Base-by-base conservation (phyloP, 2,113 vertebrate genomes). In the Sylvia atricapilla region DNA sequence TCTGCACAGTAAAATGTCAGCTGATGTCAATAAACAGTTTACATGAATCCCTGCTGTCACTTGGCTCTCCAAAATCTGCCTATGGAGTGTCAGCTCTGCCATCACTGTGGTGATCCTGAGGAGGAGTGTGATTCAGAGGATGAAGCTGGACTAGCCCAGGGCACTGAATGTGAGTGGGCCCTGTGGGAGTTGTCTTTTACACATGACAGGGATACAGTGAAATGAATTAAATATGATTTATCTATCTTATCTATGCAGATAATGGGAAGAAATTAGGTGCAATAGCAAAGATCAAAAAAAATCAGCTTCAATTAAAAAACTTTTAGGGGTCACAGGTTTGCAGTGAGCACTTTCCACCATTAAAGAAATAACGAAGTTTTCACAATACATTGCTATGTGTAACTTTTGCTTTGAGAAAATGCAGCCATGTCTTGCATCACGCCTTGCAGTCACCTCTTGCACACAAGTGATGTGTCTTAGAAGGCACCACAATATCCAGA, bases 41-140 rank as follows among this genome's bases (percentile, higher is more conserved):
- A 58, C 58, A 50, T 18, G 39, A 39, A 73, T 30, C 44, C 58
- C 37, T 72, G 6, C 55, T 62, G 72, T 24, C 89, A 21, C 1
- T 20, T 46, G 62, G 56, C 81, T 79, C 41, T 60, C 41, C 1
- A 5, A 30, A 70, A 15, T 63, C 79, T 90, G 67, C 55, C 63
- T 58, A 0, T 1, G 1, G 70, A 24, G n/a, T 11, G 7, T 19
- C 7, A 70, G 58, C 76, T 90, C 23, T 67, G 73, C 49, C 53
- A 56, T 76, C 77, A 6, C 88, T 84, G 37, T 86, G 89, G 90
- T 46, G 91, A 84, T 79, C 69, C 66, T 35, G 72, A 68, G 37
- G 86, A 78, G 88, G 39, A 63, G 52, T 5, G 44, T 4, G 7
- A 14, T 77, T 67, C 67, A 23, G 62, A n/a, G 73, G 68, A 43